Conservation (phyloP, 2,797 vertebrate genomes). For the Momotus momota region DNA sequence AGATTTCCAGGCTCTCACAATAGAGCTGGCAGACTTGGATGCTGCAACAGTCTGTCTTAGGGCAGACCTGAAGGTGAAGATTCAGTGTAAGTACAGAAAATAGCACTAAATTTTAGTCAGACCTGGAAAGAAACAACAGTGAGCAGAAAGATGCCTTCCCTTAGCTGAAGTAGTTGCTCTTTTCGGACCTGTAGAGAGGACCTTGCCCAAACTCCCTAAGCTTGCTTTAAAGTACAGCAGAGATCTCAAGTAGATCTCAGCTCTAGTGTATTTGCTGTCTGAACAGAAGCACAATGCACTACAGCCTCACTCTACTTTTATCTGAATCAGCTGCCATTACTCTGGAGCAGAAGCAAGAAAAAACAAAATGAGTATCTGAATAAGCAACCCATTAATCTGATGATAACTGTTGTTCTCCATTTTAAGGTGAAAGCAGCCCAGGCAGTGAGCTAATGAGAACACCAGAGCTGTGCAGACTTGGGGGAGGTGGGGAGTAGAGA, state of each 20-base stretch:
- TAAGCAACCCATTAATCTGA: constrained; percentile 35
- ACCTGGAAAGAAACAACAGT: not conserved
- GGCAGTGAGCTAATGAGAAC: constrained; percentile 62
- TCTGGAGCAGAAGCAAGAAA: not conserved
- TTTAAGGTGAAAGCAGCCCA: constrained; percentile 25
- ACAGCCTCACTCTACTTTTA: not conserved
- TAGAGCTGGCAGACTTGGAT: not conserved
- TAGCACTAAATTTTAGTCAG: not conserved
- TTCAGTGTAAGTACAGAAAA: not conserved
- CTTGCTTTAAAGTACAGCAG: not conserved
- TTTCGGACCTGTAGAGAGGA: not conserved
- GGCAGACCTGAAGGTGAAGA: not conserved
- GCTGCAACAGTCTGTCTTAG: not conserved
- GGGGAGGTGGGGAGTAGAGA: constrained; percentile 19
- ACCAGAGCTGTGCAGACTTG: constrained; percentile 50
- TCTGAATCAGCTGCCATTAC: not conserved
- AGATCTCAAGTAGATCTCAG: not conserved
- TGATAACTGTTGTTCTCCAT: constrained; percentile 28
- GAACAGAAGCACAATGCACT: not conserved
- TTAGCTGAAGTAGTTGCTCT: not conserved
- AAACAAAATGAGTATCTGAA: constrained; percentile 17
- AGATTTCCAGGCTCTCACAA: not conserved
- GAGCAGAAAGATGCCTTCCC: not conserved
- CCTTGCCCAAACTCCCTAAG: not conserved
- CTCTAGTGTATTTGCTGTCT: not conserved